These are phyloP conservation scores for Idaea biselata DNA, from an alignment of 2,888 invertebrate species.

Conservation along the genomic window DNA sequence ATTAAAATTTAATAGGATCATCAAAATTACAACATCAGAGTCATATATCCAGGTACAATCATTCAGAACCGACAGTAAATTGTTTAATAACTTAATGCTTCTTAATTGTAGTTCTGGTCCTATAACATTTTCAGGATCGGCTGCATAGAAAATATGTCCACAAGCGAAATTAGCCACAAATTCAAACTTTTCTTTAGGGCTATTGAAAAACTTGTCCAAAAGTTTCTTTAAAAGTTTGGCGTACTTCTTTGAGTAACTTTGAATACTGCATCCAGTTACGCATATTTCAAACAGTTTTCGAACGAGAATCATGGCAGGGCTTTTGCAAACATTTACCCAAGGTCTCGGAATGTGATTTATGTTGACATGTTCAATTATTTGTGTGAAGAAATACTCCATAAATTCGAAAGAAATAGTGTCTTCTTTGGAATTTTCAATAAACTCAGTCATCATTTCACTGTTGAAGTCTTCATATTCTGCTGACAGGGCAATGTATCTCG, in stretches of 20 bases:
- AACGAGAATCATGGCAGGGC: constrained; percentile 59
- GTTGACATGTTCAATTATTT: constrained; percentile 71
- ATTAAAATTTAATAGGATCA: constrained; percentile 79
- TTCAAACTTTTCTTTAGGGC: constrained; percentile 69
- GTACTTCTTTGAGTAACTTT: constrained; percentile 58
- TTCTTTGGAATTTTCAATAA: constrained; percentile 54
- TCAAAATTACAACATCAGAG: constrained; percentile 71
- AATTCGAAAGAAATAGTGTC: constrained; percentile 79
- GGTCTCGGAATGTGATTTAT: constrained; percentile 58
- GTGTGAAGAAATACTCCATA: constrained; percentile 76
- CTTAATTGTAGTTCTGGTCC: constrained; percentile 75
- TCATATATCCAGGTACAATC: constrained; percentile 59
- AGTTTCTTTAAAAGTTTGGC: constrained; percentile 65
- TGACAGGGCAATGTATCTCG: constrained; percentile 52
- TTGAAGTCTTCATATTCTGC: constrained; percentile 50
- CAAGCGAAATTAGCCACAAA: constrained; percentile 81
- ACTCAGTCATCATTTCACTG: constrained; percentile 50
- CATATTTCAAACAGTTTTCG: constrained; percentile 71
- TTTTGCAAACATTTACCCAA: constrained; percentile 67
- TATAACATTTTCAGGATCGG: constrained; percentile 64
- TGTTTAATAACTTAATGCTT: constrained; percentile 66
- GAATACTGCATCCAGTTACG: constrained; percentile 68
- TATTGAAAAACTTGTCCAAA: constrained; percentile 65
- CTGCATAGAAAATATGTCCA: constrained; percentile 66
- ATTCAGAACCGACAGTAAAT: constrained; percentile 49